Percentiles rank a stretch among this genome's conserved stretches.
Evolutionary conservation across 2,113 vertebrate species (phyloP).

Genomic region (Sapayoa aenigma): DNA sequence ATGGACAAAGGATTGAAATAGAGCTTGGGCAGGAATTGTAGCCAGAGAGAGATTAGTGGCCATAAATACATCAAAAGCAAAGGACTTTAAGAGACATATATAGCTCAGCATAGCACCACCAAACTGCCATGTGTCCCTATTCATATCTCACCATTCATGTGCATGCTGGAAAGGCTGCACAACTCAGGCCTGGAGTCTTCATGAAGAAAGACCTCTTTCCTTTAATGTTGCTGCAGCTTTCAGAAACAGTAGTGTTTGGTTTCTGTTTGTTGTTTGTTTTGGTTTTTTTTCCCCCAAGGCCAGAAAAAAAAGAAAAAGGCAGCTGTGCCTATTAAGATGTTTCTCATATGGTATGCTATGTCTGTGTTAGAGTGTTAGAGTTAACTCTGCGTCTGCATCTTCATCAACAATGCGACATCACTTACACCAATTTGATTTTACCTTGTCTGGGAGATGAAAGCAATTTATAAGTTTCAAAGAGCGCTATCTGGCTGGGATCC

Average conservation of each 20-base stretch:
- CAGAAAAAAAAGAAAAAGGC: not conserved
- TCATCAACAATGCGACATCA: slow-evolving; percentile 48
- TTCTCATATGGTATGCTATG: not conserved
- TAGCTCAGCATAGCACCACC: not conserved
- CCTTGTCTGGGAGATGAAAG: slow-evolving; percentile 66
- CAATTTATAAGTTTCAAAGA: slow-evolving; percentile 70
- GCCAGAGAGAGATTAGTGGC: slow-evolving; percentile 42
- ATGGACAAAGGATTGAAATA: slow-evolving; percentile 47
- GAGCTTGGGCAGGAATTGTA: slow-evolving; percentile 21
- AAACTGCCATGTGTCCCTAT: not conserved
- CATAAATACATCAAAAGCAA: slow-evolving; percentile 51
- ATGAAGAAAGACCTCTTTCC: not conserved
- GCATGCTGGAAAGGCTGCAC: not conserved
- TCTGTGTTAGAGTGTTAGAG: not conserved
- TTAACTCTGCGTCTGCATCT: slow-evolving; percentile 45
- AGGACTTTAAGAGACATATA: slow-evolving; percentile 1
- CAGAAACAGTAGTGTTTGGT: not conserved
- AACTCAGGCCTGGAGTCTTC: not conserved
- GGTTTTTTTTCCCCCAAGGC: not conserved
- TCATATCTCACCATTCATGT: slow-evolving; percentile 47
- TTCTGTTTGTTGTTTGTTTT: too few relatives aligned
- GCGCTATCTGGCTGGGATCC: slow-evolving; percentile 55
- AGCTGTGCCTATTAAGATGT: slow-evolving; percentile 29
- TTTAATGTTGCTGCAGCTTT: slow-evolving; percentile 9
- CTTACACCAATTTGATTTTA: slow-evolving; percentile 68